Evolutionary conservation across 2,797 vertebrate species (phyloP).

Genomic region (Tadarida brasiliensis): DNA sequence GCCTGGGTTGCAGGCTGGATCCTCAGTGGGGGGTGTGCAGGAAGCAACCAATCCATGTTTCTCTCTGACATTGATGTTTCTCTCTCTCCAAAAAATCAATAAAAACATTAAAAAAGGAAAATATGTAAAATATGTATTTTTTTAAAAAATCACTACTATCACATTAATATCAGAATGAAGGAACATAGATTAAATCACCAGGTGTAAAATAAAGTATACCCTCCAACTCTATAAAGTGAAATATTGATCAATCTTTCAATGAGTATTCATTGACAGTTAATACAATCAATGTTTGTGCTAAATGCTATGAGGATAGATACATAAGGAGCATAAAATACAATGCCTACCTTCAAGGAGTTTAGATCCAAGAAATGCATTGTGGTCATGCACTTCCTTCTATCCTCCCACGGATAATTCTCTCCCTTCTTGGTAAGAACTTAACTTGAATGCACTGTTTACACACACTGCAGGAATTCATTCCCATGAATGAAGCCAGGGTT

Average conservation of each 20-base stretch:
- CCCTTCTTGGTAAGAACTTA: not conserved
- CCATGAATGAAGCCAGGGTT: not conserved
- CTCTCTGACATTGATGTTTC: no score
- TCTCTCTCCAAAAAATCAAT: no score
- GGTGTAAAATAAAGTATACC: not conserved
- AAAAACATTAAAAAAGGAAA: no score
- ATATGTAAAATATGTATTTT: no score
- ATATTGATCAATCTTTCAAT: not conserved
- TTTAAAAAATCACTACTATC: not conserved
- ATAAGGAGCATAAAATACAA: not conserved
- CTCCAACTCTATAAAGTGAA: slow-evolving; percentile 4
- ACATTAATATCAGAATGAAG: not conserved
- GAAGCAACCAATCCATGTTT: no score
- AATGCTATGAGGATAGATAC: not conserved
- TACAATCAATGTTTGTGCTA: not conserved
- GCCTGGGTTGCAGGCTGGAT: no score
- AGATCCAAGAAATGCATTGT: not conserved
- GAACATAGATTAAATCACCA: not conserved
- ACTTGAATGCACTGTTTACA: not conserved
- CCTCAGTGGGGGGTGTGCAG: no score
- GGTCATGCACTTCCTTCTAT: not conserved
- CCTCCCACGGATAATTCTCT: not conserved
- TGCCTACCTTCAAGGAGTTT: not conserved
- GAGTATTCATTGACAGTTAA: not conserved
- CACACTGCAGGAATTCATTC: not conserved